Conservation (phyloP, 2,888 invertebrate species). For the Cataglyphis cursor region DNA sequence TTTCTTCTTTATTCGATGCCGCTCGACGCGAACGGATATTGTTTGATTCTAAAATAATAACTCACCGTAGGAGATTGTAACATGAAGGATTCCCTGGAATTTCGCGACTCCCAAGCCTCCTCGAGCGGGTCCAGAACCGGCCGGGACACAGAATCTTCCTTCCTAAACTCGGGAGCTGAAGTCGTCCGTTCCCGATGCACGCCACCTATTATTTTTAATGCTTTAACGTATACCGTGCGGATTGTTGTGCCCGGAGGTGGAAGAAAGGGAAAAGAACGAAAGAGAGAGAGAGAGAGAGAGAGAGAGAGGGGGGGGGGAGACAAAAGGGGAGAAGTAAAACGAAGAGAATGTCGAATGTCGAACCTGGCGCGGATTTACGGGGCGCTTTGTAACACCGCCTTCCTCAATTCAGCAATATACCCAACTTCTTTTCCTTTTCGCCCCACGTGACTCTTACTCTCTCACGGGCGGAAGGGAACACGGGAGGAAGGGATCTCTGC, state of each 20-base stretch:
- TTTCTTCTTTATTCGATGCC: slow-evolving; percentile 47
- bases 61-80: slow-evolving; percentile 58
- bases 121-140: slow-evolving; percentile 26
- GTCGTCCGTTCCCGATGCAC: slow-evolving; percentile 59
- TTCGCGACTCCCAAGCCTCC: slow-evolving; percentile 61
- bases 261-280: slow-evolving; percentile 42
- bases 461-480: slow-evolving; percentile 66
- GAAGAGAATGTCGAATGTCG: slow-evolving; percentile 86
- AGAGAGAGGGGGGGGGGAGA: slow-evolving; percentile 43
- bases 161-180: slow-evolving; percentile 42
- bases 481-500: slow-evolving; percentile 65
- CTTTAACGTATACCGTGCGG: slow-evolving; percentile 74
- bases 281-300: slow-evolving; percentile 51
- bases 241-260: slow-evolving; percentile 63
- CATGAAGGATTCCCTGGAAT: slow-evolving; percentile 74
- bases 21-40: slow-evolving; percentile 40
- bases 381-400: slow-evolving; percentile 86
- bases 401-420: slow-evolving; percentile 86
- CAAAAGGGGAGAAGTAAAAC: slow-evolving; percentile 80
- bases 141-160: slow-evolving; percentile 37
- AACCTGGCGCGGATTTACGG: slow-evolving; percentile 86
- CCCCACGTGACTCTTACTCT: slow-evolving; percentile 69
- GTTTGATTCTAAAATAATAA: slow-evolving; percentile 58
- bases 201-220: slow-evolving; percentile 84
- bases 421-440: slow-evolving; percentile 72